Evolutionary conservation across 1,140 invertebrate species (phyloP).

Genomic region (Wasmannia auropunctata): DNA sequence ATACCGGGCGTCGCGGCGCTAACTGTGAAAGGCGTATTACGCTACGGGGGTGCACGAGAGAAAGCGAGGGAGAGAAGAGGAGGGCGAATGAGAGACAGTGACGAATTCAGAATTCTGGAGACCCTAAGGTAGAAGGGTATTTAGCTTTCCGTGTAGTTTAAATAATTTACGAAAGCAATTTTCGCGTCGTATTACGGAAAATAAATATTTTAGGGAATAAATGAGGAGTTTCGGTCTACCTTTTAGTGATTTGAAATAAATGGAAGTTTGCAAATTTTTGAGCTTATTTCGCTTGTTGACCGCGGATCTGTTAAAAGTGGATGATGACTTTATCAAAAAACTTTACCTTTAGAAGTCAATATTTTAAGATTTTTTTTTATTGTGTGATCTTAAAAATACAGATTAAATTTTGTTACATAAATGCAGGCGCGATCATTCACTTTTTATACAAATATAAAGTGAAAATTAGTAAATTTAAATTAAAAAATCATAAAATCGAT

Average conservation of each 20-base stretch:
- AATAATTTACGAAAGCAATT: slow-evolving; percentile 2
- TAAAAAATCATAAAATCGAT: neutral
- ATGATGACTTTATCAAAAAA: neutral
- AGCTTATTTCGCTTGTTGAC: neutral
- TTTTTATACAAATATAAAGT: neutral
- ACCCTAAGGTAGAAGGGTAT: neutral
- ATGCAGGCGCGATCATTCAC: neutral
- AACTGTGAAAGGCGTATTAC: slow-evolving; percentile 75
- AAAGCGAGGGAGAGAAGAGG: slow-evolving; percentile 42
- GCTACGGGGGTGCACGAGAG: slow-evolving; percentile 47
- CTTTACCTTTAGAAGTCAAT: neutral
- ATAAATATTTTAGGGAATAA: neutral
- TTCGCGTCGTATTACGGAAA: neutral
- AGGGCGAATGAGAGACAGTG: slow-evolving; percentile 30
- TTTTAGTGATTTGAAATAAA: neutral
- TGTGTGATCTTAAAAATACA: neutral
- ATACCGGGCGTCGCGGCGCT: slow-evolving; percentile 76
- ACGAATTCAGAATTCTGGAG: slow-evolving; percentile 12
- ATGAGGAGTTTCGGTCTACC: too few species aligned
- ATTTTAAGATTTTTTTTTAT: neutral
- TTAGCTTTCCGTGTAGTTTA: neutral
- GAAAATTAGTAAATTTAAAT: neutral
- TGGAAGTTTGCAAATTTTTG: neutral
- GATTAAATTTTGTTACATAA: neutral
- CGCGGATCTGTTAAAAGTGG: neutral